phyloP scores from a whole-genome alignment of 1,140 invertebrate genomes.

The Dinothrombium tinctorium region DNA sequence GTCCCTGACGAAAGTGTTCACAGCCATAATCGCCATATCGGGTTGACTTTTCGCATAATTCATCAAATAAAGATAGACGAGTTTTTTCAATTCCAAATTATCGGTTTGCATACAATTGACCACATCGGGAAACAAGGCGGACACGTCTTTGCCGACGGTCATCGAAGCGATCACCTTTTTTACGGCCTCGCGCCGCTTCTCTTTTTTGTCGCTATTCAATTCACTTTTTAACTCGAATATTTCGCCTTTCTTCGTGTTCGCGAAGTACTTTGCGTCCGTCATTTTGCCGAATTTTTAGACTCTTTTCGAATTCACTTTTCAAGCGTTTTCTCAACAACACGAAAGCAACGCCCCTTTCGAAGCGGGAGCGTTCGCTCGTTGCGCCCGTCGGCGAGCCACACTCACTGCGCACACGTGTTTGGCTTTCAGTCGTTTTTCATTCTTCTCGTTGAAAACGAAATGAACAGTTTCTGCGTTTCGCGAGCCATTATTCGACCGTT shows the following conservation, averaged over 20 bases:
- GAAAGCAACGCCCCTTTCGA: too few species aligned
- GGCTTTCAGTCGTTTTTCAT: too few species aligned
- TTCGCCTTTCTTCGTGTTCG: constrained; percentile 96
- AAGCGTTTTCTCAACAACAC: too few species aligned
- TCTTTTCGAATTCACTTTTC: too few species aligned
- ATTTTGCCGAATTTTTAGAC: constrained; percentile 35
- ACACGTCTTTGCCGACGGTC: constrained; percentile 75
- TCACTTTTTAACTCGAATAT: constrained; percentile 98
- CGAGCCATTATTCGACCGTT: too few species aligned
- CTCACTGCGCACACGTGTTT: too few species aligned
- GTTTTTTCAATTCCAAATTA: constrained; percentile 95
- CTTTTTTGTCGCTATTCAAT: constrained; percentile 97
- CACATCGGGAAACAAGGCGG: constrained; percentile 89
- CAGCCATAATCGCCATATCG: constrained; percentile 99
- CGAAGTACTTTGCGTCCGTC: constrained; percentile 99
- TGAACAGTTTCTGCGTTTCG: too few species aligned
- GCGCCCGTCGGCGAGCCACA: too few species aligned
- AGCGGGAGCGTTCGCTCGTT: too few species aligned
- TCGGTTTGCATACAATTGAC: constrained; percentile 99
- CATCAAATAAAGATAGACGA: constrained; percentile 98
- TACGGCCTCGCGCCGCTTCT: constrained; percentile 98
- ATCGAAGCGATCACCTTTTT: constrained; percentile 99
- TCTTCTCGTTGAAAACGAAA: too few species aligned
- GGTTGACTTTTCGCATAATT: constrained; percentile 99
- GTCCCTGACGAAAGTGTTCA: constrained; percentile 99